Conservation (phyloP, 2,888 invertebrate species). For the Kuschelorhynchus macadamiae region DNA sequence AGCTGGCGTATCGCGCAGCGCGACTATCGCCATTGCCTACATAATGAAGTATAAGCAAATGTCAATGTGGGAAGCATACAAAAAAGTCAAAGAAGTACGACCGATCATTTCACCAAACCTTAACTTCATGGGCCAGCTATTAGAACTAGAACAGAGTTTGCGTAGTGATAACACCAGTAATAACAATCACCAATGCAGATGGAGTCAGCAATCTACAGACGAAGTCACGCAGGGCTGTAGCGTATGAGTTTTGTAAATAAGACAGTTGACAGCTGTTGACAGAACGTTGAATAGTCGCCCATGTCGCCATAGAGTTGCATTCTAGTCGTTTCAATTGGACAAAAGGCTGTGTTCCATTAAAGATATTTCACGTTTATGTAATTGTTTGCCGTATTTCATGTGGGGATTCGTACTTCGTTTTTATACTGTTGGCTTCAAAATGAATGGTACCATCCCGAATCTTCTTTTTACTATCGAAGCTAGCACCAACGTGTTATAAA, state of each 20-base stretch:
- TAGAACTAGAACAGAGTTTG: slow-evolving; percentile 84
- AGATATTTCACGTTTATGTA: slow-evolving; percentile 46
- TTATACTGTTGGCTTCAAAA: slow-evolving; percentile 16
- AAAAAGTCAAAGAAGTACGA: slow-evolving; percentile 86
- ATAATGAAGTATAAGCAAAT: slow-evolving; percentile 90
- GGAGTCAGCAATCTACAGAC: slow-evolving; percentile 71
- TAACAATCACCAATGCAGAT: slow-evolving; percentile 70
- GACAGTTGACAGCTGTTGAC: slow-evolving; percentile 10
- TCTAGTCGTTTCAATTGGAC: slow-evolving; percentile 64
- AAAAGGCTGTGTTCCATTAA: slow-evolving; percentile 68
- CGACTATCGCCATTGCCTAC: slow-evolving; percentile 95
- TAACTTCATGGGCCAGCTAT: slow-evolving; percentile 93
- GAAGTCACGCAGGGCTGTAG: slow-evolving; percentile 73
- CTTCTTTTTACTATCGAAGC: slow-evolving; percentile 1
- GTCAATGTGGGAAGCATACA: slow-evolving; percentile 89
- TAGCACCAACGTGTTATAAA: too few relatives aligned
- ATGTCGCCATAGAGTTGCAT: slow-evolving; percentile 62
- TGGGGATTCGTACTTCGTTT: slow-evolving; percentile 20
- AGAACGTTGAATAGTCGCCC: slow-evolving; percentile 54
- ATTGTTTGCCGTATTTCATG: slow-evolving; percentile 16
- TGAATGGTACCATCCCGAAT: slow-evolving; percentile 11
- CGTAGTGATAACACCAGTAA: slow-evolving; percentile 66
- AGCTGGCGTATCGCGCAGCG: slow-evolving; percentile 94
- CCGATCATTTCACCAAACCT: slow-evolving; percentile 95
- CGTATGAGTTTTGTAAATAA: slow-evolving; percentile 65